Evolutionary conservation across 2,797 vertebrate species (phyloP), one percentile per base, ranked within the genome.

Genomic region (Syngnathus acus): DNA sequence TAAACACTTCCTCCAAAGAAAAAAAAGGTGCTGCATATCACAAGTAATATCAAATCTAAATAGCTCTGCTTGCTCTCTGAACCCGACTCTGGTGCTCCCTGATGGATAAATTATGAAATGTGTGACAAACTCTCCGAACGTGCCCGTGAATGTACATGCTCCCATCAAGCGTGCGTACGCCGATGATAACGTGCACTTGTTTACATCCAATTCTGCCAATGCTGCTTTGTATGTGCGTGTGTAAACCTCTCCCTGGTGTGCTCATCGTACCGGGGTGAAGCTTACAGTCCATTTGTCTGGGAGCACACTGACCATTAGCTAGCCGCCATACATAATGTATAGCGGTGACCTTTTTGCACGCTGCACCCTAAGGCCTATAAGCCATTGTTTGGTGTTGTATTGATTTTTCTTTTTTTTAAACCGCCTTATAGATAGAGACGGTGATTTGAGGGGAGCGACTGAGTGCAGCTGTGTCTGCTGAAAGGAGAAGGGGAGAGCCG

Each of bases 341-440:
- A 80, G 84, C 80, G 51, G 78, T 89, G 85, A 89, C 87, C 88
- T 89, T 89, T 89, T 84, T 81, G 77, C 84, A 84, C 86, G 79
- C 72, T 72, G 83, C 81, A 82, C 84, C 87, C 82, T 71, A 67
- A 85, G 86, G 84, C 85, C 82, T 81, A 80, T 84, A 82, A 89
- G 86, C 82, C 84, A 85, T 89, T 89, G 88, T 89, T 88, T 88
- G 84, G 85, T 86, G 87, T 83, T 76, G 79, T 89, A 89, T 89
- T 87, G 87, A 89, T 88, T 89, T 88, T 88, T 83, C 72, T 38
- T 40, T 83, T 45, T 43, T 26, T 23, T 23, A 3, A 6, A 11
- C 2, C 39, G 39, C 9, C 73, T 76, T 78, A 65, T 81, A 88
- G 85, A 86, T 81, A 83, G 79, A 89, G 83, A 85, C 65, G 72